Conservation (phyloP, 2,797 vertebrate genomes). For the Acanthopagrus latus region DNA sequence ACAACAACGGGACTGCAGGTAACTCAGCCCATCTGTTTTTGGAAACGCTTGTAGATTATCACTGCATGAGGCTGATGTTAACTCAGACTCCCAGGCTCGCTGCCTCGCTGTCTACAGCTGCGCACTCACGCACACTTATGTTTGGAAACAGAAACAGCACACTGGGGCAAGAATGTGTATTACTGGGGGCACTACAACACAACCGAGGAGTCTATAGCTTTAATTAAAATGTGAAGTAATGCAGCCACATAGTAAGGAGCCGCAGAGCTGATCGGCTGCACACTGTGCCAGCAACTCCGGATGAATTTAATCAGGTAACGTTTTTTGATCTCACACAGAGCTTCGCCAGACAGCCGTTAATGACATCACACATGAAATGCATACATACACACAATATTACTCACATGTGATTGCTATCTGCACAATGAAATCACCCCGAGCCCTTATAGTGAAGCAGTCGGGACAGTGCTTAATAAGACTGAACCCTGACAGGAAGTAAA, state of each 20-base stretch:
- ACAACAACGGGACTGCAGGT: slow-evolving; percentile 68
- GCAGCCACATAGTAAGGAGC: not conserved
- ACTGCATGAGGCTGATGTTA: slow-evolving; percentile 62
- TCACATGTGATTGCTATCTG: slow-evolving; percentile 12
- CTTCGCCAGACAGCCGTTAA: slow-evolving; percentile 15
- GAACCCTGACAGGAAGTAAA: slow-evolving; percentile 6
- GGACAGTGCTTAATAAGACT: not conserved
- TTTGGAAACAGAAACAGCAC: slow-evolving; percentile 35
- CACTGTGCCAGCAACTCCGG: not conserved
- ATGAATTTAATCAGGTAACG: slow-evolving; percentile 17
- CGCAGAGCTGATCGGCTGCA: too few relatives aligned
- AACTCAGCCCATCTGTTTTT: slow-evolving; percentile 73
- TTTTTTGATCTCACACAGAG: slow-evolving; percentile 21
- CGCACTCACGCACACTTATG: slow-evolving; percentile 40
- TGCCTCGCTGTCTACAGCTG: slow-evolving; percentile 47
- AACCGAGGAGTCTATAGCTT: slow-evolving; percentile 8
- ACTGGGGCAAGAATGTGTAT: slow-evolving; percentile 16
- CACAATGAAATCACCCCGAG: not conserved
- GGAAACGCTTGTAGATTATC: slow-evolving; percentile 64
- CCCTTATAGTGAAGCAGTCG: not conserved
- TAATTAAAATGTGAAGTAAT: slow-evolving; percentile 41
- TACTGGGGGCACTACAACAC: slow-evolving; percentile 13
- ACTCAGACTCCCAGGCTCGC: slow-evolving; percentile 48
- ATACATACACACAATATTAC: slow-evolving; percentile 16
- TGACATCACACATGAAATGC: slow-evolving; percentile 17